These are phyloP conservation scores for Nibea coibor DNA, from an alignment of 2,113 vertebrate species.

Conservation along the genomic window DNA sequence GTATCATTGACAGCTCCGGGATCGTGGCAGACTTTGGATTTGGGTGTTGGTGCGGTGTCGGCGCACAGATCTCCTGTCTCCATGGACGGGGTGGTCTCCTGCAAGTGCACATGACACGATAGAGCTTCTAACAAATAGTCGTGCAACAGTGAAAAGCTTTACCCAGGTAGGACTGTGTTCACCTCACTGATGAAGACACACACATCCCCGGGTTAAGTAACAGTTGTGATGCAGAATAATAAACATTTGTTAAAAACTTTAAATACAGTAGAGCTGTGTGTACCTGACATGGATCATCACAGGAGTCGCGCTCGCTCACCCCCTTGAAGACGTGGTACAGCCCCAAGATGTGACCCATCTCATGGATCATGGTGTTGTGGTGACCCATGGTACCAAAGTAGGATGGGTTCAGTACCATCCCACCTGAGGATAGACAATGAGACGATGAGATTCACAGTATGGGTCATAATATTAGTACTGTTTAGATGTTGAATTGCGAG, in stretches of 20 bases:
- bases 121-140: background rate
- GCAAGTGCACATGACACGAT: slow-evolving; percentile 28
- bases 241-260: background rate
- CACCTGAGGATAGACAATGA: slow-evolving; percentile 83
- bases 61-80: slow-evolving; percentile 97
- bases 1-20: slow-evolving; percentile 91
- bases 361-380: slow-evolving; percentile 97
- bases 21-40: slow-evolving; percentile 92
- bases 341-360: slow-evolving; percentile 95
- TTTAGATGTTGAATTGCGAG: background rate
- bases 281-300: slow-evolving; percentile 94
- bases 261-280: background rate
- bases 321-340: slow-evolving; percentile 99
- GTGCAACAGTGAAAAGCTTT: background rate
- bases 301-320: slow-evolving; percentile 95
- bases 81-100: slow-evolving; percentile 93
- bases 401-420: slow-evolving; percentile 94
- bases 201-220: background rate
- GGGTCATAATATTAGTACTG: background rate
- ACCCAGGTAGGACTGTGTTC: background rate
- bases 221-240: background rate
- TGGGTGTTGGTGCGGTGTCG: slow-evolving; percentile 93
- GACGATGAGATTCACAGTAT: background rate
- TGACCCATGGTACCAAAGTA: slow-evolving; percentile 92
- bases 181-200: background rate